Conservation (phyloP, 2,797 vertebrate species). For the Calcarius lapponicus region DNA sequence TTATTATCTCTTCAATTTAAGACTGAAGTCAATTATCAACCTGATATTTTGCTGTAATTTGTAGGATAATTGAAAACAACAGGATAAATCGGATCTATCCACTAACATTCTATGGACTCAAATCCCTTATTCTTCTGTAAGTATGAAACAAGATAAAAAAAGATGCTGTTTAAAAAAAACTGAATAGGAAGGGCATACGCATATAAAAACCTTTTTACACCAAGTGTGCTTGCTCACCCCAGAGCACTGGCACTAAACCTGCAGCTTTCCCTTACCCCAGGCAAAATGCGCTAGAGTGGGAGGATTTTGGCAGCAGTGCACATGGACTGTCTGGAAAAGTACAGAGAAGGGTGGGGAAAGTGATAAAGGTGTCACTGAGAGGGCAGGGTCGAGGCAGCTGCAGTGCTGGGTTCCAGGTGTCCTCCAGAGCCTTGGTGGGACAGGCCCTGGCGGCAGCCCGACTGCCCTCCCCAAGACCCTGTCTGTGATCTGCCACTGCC, state of each 20-base stretch:
- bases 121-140: constrained; percentile 95
- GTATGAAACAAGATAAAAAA: constrained; percentile 58
- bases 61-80: constrained; percentile 94
- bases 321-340: neutral
- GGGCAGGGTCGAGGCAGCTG: neutral
- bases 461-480: fast-evolving
- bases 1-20: neutral
- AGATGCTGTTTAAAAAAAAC: neutral
- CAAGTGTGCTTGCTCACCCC: fast-evolving
- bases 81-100: constrained; percentile 87
- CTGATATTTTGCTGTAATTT: constrained; percentile 58
- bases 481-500: fast-evolving
- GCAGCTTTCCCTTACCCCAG: neutral
- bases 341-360: neutral
- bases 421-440: fast-evolving
- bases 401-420: neutral
- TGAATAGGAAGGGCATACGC: neutral
- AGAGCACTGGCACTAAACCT: too few relatives aligned
- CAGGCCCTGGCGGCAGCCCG: fast-evolving
- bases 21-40: neutral
- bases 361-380: neutral
- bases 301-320: neutral
- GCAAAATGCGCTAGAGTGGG: neutral
- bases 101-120: constrained; percentile 88
- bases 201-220: neutral